Percentiles rank a stretch among this genome's conserved stretches.
phyloP scores from a whole-genome alignment of 2,797 vertebrate genomes.

The Melanotaenia maccullochi region DNA sequence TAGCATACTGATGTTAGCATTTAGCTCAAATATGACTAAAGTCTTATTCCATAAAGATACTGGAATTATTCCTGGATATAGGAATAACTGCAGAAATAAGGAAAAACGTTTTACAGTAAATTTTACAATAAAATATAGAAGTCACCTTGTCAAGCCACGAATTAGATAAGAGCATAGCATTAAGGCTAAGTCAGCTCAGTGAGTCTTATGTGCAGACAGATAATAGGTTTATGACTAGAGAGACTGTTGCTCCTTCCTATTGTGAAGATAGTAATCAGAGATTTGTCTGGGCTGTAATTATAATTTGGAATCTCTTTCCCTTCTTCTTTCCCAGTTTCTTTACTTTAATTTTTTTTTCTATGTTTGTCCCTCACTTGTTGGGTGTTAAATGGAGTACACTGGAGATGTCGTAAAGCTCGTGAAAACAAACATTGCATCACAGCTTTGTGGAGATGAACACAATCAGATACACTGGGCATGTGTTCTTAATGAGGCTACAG shows the following conservation, averaged over 20 bases:
- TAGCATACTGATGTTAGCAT: background rate
- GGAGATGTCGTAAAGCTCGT: slow-evolving; percentile 33
- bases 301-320: background rate
- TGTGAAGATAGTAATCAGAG: slow-evolving; percentile 3
- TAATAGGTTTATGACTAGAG: slow-evolving; percentile 30
- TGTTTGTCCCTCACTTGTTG: slow-evolving; percentile 6
- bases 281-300: slow-evolving; percentile 2
- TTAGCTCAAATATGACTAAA: background rate
- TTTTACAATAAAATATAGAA: background rate
- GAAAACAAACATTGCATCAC: slow-evolving; percentile 19
- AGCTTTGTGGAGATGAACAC: slow-evolving; percentile 1
- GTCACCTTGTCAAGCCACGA: background rate
- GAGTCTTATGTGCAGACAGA: slow-evolving; percentile 16
- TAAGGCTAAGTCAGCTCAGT: background rate
- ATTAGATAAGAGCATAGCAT: background rate
- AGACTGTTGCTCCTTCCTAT: slow-evolving; percentile 26
- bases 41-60: background rate
- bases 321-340: background rate
- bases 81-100: background rate
- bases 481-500: slow-evolving; percentile 6
- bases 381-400: slow-evolving; percentile 19
- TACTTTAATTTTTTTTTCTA: background rate
- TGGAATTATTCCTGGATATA: too few species aligned
- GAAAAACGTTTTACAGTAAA: background rate
- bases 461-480: slow-evolving; percentile 17